Base-by-base conservation (phyloP, 2,888 invertebrate species). In the Hydrotaea diabolus region DNA sequence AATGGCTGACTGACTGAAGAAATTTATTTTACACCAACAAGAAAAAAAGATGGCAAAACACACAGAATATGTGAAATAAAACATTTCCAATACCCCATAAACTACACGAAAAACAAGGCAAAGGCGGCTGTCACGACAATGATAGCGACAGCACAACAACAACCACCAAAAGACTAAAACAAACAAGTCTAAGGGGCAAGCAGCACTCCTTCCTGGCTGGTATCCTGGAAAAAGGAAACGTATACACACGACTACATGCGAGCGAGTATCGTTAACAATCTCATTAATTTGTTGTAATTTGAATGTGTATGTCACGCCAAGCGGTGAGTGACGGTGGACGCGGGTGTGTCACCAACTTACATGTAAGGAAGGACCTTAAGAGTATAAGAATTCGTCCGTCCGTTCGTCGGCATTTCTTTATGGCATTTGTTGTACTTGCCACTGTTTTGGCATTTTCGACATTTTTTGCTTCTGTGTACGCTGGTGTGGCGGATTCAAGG, bases 251-350 rank as follows among this genome's bases (percentile, higher is more conserved):
- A 11, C 1, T 46, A 19, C 46, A 19, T 31, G 7, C 31, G 31
- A 31, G 31, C 69, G 55, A 31, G 17, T 31, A 49, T 78, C 71
- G 80, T 80, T 66, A 83, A 80, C 80, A 77, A 71, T 71, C 62
- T 77, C 74, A 83, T 80, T 83, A 80, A 80, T 80, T 76, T 80
- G 62, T 77, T 74, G 66, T 36, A 79, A 26, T n/a, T 73, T 64
- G 36, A 64, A 21, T 80, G 19, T 80, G 19, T 74, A 13, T 74
- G 74, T 15, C 74, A 80, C 59, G 39, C 39, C 75, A 74, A 49
- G 21, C 19, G 64, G 11, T 46, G 69, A 69, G 39, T 64, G 26
- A 26, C n/a, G 49, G n/a, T 11, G 49, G 49, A 49, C n/a, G n/a
- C 26, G 31, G 62, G 62, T 62, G 36, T 43, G 66, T 39, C 36